A percentile compares a stretch with the other conserved stretches of the same genome.
Conservation (phyloP, 2,113 vertebrate species). For the Sprattus sprattus region DNA sequence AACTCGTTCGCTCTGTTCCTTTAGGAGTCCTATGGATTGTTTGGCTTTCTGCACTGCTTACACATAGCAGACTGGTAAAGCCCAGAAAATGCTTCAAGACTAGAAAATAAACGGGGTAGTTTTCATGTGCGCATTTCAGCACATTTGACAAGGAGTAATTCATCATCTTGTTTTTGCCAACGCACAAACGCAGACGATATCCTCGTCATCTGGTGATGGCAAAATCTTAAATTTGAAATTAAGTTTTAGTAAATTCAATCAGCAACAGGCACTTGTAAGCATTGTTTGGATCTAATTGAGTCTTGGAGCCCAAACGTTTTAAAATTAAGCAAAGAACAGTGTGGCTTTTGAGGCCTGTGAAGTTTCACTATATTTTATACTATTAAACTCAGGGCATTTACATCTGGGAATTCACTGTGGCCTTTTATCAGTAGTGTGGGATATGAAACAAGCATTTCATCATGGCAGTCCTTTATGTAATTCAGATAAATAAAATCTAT, state of each 20-base stretch:
- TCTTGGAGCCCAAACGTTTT: neutral
- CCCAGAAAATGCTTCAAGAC: neutral
- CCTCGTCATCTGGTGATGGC: neutral
- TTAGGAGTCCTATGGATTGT: conserved; percentile 10
- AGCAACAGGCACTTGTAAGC: neutral
- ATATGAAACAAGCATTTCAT: neutral
- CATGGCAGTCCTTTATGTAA: neutral
- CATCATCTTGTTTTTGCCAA: conserved; percentile 4
- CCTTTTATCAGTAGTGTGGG: neutral
- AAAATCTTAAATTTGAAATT: neutral
- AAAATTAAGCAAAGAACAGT: neutral
- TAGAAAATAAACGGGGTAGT: neutral
- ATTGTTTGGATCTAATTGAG: conserved; percentile 10
- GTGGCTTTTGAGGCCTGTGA: neutral
- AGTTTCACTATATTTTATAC: neutral
- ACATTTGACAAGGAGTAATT: conserved; percentile 12
- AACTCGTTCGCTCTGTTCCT: conserved; percentile 61
- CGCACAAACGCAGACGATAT: neutral
- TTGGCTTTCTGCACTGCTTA: neutral
- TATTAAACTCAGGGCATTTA: neutral
- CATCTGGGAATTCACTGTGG: neutral
- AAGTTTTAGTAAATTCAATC: conserved; percentile 13
- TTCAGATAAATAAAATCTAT: neutral
- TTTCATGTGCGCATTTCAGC: neutral
- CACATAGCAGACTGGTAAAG: neutral